These are phyloP conservation scores for Camarhynchus parvulus DNA, from an alignment of 2,113 vertebrate species.

Conservation along the genomic window DNA sequence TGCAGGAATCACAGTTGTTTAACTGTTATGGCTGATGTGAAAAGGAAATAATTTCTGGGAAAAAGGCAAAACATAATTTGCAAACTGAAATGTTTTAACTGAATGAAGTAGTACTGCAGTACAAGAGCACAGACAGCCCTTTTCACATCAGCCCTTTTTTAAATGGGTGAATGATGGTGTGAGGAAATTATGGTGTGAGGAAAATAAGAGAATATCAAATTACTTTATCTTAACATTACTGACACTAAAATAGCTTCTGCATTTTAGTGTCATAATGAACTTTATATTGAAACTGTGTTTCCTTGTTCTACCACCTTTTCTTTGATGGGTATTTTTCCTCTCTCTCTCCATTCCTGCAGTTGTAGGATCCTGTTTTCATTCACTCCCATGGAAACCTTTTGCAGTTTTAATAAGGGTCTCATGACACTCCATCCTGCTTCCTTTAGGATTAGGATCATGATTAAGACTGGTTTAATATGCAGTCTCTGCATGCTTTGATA, in stretches of 20 bases:
- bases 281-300: neutral
- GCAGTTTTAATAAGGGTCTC: constrained; percentile 5
- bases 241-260: neutral
- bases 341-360: neutral
- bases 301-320: neutral
- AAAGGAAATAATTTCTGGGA: neutral
- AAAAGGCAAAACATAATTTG: neutral
- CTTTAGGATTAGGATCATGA: constrained; percentile 23
- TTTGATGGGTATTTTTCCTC: neutral
- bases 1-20: neutral
- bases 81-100: neutral
- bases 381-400: neutral
- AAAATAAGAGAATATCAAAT: neutral
- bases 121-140: neutral
- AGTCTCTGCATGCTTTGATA: constrained; percentile 13
- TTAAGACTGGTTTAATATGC: constrained; percentile 24
- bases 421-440: neutral
- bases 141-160: neutral
- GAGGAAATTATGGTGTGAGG: neutral
- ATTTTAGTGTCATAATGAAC: neutral
- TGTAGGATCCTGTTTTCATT: neutral
- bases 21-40: neutral
- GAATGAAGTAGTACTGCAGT: neutral
- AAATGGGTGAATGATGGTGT: neutral
- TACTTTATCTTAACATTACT: accelerated